These are phyloP conservation scores for Trachymyrmex septentrionalis DNA, from an alignment of 1,140 invertebrate species.

Conservation along the genomic window DNA sequence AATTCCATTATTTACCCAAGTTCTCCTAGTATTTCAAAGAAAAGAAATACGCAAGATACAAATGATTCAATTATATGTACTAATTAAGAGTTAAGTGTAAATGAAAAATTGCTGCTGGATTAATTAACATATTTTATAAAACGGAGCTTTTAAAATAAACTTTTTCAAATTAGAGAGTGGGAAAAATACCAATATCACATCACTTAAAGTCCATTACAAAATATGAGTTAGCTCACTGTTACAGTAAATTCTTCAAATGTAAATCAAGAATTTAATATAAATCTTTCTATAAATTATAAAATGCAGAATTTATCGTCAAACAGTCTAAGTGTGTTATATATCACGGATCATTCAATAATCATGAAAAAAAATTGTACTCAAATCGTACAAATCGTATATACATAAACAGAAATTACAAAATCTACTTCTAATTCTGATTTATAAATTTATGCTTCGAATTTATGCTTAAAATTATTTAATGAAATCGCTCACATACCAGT, in stretches of 20 bases:
- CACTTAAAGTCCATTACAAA: too few relatives aligned
- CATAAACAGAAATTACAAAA: background rate
- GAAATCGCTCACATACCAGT: constrained; percentile 67
- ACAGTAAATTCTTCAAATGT: background rate
- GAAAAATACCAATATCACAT: too few relatives aligned
- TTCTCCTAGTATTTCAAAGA: too few relatives aligned
- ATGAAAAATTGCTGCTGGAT: too few relatives aligned
- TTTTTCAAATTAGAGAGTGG: too few relatives aligned
- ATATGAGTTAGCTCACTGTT: too few relatives aligned
- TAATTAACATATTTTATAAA: too few relatives aligned
- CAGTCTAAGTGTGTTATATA: background rate
- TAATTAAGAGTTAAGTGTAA: too few relatives aligned
- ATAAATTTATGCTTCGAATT: background rate
- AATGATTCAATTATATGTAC: too few relatives aligned
- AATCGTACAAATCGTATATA: background rate
- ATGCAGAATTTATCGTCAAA: background rate
- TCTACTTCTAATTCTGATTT: background rate
- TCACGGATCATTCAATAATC: background rate
- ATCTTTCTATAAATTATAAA: background rate
- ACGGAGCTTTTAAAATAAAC: too few relatives aligned
- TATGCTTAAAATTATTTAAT: background rate
- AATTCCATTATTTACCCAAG: too few relatives aligned
- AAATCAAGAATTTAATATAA: background rate
- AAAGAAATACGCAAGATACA: too few relatives aligned
- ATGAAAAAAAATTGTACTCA: background rate